These are phyloP conservation scores for Latrodectus hesperus DNA, from an alignment of 2,888 invertebrate species.

Conservation along the genomic window DNA sequence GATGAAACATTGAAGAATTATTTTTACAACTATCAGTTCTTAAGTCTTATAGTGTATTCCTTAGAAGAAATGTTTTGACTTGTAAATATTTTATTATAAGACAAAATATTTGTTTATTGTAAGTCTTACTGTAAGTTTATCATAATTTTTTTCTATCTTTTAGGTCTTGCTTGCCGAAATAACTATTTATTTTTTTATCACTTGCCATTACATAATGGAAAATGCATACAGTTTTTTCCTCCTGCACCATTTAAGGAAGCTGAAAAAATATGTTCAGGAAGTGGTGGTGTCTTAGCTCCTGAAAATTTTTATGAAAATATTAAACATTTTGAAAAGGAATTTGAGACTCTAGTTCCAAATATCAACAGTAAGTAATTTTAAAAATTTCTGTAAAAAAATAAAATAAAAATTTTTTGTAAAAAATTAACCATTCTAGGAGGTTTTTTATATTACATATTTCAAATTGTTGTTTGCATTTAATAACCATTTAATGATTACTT, in stretches of 20 bases:
- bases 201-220: conserved; percentile 9
- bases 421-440: too few species aligned
- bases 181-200: conserved; percentile 21
- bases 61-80: too few species aligned
- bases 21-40: too few species aligned
- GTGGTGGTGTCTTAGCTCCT: not conserved
- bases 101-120: too few species aligned
- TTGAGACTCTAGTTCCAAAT: not conserved
- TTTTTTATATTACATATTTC: too few species aligned
- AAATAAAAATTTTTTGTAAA: too few species aligned
- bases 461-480: too few species aligned
- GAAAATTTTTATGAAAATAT: not conserved
- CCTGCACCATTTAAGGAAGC: not conserved
- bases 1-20: too few species aligned
- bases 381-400: not conserved
- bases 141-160: not conserved
- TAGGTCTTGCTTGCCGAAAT: conserved; percentile 19
- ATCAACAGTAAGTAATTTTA: not conserved
- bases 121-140: too few species aligned
- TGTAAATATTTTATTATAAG: too few species aligned
- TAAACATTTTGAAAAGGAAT: not conserved
- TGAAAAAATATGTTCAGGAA: not conserved
- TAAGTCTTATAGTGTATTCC: too few species aligned
- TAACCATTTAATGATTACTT: too few species aligned
- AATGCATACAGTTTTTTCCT: conserved; percentile 3